Base-by-base conservation (phyloP, 2,797 vertebrate species). In the Epinephelus coioides region DNA sequence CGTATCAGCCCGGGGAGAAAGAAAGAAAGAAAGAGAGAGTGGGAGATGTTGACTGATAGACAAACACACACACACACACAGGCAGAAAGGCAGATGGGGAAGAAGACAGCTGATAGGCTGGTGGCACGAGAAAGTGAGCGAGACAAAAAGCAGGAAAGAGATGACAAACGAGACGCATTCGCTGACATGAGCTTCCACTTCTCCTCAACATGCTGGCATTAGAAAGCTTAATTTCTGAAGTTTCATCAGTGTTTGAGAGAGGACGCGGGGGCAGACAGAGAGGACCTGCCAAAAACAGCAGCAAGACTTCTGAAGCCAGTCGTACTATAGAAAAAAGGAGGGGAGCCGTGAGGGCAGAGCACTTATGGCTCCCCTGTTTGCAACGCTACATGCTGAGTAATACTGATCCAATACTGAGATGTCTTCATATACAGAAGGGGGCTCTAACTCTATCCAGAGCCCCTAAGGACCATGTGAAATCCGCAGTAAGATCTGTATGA, bases 161-260 rank as follows among this genome's bases (percentile, higher is more conserved):
- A 67, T 56, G 17, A 54, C 6, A 74, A 66, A 72, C 54, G 67
- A 62, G 38, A 53, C 4, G 0, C 30, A 64, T 77, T 82, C 78
- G 81, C 84, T 86, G 87, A 88, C 82, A 83, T 65, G 46, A 87
- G 49, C 64, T 69, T 85, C 75, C 70, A 81, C 34, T 55, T 82
- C 71, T 69, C 46, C 63, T 64, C 46, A 69, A 73, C 50, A 75
- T 12, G 49, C 53, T 73, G 78, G 68, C 64, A 66, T 40, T 12
- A 23, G 18, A 70, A 69, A 30, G 79, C 82, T 81, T 83, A 67
- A 87, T 91, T 94, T 93, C 88, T 93, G 79, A 95, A 91, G 86
- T 86, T 91, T 92, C 82, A 90, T 78, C 63, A 25, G 5, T 53
- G 78, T 81, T 79, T 77, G 30, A 72, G 79, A 61, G 59, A 82